A percentile compares a stretch with the other conserved stretches of the same genome.
Evolutionary conservation across 2,113 vertebrate genomes (phyloP).

Genomic region (Myrmecophaga tridactyla): DNA sequence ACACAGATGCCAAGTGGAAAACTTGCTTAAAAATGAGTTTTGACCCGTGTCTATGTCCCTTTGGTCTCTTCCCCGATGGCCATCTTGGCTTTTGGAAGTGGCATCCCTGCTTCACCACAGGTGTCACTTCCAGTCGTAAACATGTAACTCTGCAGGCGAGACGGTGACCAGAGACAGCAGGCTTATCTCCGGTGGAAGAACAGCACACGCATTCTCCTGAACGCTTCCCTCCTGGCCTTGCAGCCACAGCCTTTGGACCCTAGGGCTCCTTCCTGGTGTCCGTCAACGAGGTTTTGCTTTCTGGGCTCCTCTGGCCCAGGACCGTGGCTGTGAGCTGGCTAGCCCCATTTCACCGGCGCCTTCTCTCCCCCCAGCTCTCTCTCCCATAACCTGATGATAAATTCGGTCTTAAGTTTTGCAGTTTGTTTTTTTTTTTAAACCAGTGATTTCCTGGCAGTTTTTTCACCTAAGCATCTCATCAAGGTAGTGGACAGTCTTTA

Average conservation of each 20-base stretch:
- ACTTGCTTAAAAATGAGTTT: slow-evolving; percentile 64
- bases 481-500: neutral
- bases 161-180: neutral
- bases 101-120: slow-evolving; percentile 13
- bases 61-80: neutral
- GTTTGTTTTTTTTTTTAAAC: too few species aligned
- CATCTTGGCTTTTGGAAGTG: slow-evolving; percentile 42
- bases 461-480: slow-evolving; percentile 38
- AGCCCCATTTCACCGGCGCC: neutral
- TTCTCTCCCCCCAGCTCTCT: slow-evolving; percentile 4
- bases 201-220: neutral
- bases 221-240: neutral
- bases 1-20: slow-evolving; percentile 67
- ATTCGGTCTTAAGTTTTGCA: slow-evolving; percentile 64
- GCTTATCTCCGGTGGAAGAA: neutral
- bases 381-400: slow-evolving; percentile 58
- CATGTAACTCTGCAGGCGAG: neutral
- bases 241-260: neutral
- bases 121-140: slow-evolving; percentile 46
- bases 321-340: neutral
- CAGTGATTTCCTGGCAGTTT: slow-evolving; percentile 66
- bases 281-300: neutral
- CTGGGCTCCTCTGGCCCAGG: too few species aligned
- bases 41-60: neutral
- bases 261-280: neutral